Base-by-base conservation (phyloP, 2,888 invertebrate genomes). In the Linnaemya tessellans region DNA sequence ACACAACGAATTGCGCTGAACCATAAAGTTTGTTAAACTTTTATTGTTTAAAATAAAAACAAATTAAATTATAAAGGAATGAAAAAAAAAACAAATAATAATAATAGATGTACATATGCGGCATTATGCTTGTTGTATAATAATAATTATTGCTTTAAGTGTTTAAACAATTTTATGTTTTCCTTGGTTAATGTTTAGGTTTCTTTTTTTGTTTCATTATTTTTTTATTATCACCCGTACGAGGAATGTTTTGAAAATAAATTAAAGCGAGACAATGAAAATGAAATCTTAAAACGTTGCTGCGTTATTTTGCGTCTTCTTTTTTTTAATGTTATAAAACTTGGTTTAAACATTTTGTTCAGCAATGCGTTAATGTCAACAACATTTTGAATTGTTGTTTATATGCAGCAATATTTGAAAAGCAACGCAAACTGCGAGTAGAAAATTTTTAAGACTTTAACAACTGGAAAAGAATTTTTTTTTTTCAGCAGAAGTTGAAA, bases 1-100 rank as follows among this genome's bases (percentile, higher is more conserved):
- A 43, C 56, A 46, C 10, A 60, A n/a, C 78, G 20, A 71, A 68
- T 79, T 58, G 74, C 81, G 65, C 75, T 82, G 85, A 85, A 85
- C 85, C 85, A 75, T 82, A 85, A 85, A 85, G 85, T 85, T 85
- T 82, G 82, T 82, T 82, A 85, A 85, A 85, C 85, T 71, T 80
- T 80, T 67, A 67, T 74, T 74, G 80, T 80, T 79, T 51, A 70
- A 62, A 56, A 46, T 30, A 67, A 77, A 68, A 67, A 77, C 10
- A 60, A 62, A 60, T n/a, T 38, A 62, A 41, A 51, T 35, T 13
- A 38, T 20, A 64, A 38, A 25, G 46, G 35, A 8, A 68, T 54
- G 15, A 11, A 25, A 13, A 35, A 3, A 54, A 9, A 43, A 22
- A 43, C 5, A 30, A 3, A 30, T 30, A 30, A 30, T 30, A 3